These are phyloP conservation scores for Pongo abelii DNA, from an alignment of 2,113 vertebrate genomes.

Conservation along the genomic window DNA sequence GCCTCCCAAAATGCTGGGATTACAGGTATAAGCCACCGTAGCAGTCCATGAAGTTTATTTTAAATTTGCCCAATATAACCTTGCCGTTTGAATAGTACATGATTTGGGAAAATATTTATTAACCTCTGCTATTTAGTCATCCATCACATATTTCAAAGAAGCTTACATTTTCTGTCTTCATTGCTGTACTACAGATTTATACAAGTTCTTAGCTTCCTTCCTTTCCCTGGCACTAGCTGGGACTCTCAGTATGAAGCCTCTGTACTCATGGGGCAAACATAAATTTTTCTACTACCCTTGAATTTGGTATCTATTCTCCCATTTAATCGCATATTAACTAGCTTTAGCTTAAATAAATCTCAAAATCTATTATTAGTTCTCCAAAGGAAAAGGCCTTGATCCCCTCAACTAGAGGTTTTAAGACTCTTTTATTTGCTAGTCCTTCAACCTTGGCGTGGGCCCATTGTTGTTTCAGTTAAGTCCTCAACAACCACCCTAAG, in stretches of 20 bases:
- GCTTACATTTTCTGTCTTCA: background rate
- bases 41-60: background rate
- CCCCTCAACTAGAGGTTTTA: background rate
- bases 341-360: too few relatives aligned
- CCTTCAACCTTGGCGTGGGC: background rate
- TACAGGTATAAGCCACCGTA: too few relatives aligned
- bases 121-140: background rate
- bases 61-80: background rate
- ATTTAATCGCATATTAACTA: too few relatives aligned
- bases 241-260: too few relatives aligned
- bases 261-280: too few relatives aligned
- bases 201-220: background rate
- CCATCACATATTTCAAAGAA: background rate
- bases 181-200: background rate
- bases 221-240: too few relatives aligned
- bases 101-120: slow-evolving; percentile 1
- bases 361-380: too few relatives aligned
- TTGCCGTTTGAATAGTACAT: background rate
- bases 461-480: background rate
- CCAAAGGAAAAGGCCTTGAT: too few relatives aligned
- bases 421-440: background rate
- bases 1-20: too few relatives aligned
- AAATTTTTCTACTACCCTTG: too few relatives aligned
- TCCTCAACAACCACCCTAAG: background rate
- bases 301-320: too few relatives aligned